Percentiles rank a stretch among this genome's conserved stretches.
Evolutionary conservation across 2,888 invertebrate species (phyloP).

Genomic region (Diploptera punctata): DNA sequence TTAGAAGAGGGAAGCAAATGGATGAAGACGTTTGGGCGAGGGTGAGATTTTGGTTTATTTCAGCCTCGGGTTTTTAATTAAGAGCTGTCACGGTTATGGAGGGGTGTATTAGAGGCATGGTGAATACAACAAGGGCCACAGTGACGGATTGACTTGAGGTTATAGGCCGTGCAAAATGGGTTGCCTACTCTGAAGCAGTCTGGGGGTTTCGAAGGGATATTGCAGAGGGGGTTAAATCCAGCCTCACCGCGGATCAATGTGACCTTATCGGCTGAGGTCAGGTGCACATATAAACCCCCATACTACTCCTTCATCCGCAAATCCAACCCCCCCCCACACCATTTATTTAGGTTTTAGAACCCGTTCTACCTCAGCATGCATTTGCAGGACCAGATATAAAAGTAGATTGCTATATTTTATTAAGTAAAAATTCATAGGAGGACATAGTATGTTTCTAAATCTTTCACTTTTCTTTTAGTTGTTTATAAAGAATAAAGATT

Average conservation of each 20-base stretch:
- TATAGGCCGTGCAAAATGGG: constrained; percentile 13
- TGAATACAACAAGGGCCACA: not conserved
- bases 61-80: constrained; percentile 22
- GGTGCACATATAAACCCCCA: not conserved
- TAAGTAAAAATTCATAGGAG: too few relatives aligned
- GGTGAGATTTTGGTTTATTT: constrained; percentile 15
- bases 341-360: not conserved
- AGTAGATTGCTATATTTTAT: not conserved
- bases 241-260: constrained; percentile 15
- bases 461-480: too few relatives aligned
- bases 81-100: constrained; percentile 18
- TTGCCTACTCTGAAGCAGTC: not conserved
- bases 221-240: not conserved
- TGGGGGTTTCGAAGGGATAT: not conserved
- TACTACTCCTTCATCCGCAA: not conserved
- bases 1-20: not conserved
- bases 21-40: constrained; percentile 32
- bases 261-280: constrained; percentile 26
- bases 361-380: not conserved
- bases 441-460: too few relatives aligned
- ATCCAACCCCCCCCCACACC: not conserved
- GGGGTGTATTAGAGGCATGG: not conserved
- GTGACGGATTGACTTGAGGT: constrained; percentile 9
- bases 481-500: too few relatives aligned
- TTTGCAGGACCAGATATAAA: not conserved